A percentile compares a stretch with the other conserved stretches of the same genome.
Conservation (phyloP, 2,888 invertebrate genomes). For the Tetheella fluctuosa region DNA sequence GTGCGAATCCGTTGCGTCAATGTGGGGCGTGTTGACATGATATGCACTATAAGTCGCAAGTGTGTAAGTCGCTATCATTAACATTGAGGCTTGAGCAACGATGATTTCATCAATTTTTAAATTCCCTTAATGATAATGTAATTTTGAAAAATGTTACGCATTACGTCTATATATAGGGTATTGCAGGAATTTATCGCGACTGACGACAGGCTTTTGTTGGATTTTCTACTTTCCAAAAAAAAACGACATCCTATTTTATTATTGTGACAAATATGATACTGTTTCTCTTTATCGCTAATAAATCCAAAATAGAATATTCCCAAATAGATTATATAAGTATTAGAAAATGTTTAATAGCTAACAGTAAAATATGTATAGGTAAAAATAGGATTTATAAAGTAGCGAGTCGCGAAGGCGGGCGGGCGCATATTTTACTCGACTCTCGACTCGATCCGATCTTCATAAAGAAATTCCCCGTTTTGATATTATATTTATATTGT, state of each 20-base stretch:
- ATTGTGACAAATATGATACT: neutral
- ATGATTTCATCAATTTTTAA: slow-evolving; percentile 23
- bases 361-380: slow-evolving; percentile 18
- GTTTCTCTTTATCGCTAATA: neutral
- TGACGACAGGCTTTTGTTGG: neutral
- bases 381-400: slow-evolving; percentile 61
- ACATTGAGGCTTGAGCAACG: slow-evolving; percentile 36
- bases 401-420: slow-evolving; percentile 59
- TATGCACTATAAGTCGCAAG: slow-evolving; percentile 33
- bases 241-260: no score
- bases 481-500: slow-evolving; percentile 85
- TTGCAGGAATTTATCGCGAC: neutral
- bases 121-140: slow-evolving; percentile 25
- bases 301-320: no score
- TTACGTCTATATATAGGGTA: slow-evolving; percentile 1
- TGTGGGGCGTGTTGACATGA: slow-evolving; percentile 43
- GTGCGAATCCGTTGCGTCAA: slow-evolving; percentile 44
- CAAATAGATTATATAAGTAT: no score
- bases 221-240: no score
- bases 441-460: slow-evolving; percentile 80
- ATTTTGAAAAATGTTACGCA: slow-evolving; percentile 9
- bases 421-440: slow-evolving; percentile 75
- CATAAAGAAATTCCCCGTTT: slow-evolving; percentile 84
- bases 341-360: neutral
- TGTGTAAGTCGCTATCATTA: slow-evolving; percentile 31